These are phyloP conservation scores for Aporrectodea caliginosa DNA, from an alignment of 1,140 invertebrate species.

Conservation along the genomic window DNA sequence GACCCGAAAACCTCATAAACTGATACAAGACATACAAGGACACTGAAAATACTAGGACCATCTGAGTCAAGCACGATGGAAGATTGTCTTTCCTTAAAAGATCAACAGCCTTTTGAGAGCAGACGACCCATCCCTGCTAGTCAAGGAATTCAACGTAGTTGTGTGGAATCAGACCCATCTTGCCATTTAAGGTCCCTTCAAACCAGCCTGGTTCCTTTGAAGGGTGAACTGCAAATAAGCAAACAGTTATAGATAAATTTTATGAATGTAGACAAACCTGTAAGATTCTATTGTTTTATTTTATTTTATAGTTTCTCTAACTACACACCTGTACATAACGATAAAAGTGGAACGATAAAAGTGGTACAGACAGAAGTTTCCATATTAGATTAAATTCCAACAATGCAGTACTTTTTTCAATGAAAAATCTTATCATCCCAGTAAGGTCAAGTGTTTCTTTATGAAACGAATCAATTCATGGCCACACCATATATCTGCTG, in stretches of 20 bases:
- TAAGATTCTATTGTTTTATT: not conserved
- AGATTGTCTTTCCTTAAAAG: not conserved
- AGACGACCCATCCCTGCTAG: conserved; percentile 33
- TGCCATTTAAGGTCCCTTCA: conserved; percentile 88
- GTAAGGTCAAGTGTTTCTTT: too few relatives aligned
- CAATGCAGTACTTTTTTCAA: too few relatives aligned
- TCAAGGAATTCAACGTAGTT: conserved; percentile 84
- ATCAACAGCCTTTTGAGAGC: not conserved
- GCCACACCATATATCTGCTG: too few relatives aligned
- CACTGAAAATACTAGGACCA: too few relatives aligned
- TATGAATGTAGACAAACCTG: not conserved
- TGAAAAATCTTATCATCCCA: too few relatives aligned
- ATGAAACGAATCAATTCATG: too few relatives aligned
- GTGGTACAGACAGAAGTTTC: too few relatives aligned
- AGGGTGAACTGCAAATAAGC: conserved; percentile 68
- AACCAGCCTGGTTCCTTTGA: conserved; percentile 95
- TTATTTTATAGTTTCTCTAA: not conserved
- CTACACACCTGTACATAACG: not conserved
- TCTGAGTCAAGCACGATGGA: too few relatives aligned
- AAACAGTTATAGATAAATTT: not conserved
- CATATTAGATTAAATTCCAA: too few relatives aligned
- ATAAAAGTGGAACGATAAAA: not conserved
- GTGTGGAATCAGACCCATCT: conserved; percentile 88
- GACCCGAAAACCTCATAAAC: too few relatives aligned
- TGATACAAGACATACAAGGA: too few relatives aligned